Percentiles rank a stretch among this genome's conserved stretches.
Evolutionary conservation across 2,113 vertebrate species (phyloP).

Genomic region (Petroica traversi): DNA sequence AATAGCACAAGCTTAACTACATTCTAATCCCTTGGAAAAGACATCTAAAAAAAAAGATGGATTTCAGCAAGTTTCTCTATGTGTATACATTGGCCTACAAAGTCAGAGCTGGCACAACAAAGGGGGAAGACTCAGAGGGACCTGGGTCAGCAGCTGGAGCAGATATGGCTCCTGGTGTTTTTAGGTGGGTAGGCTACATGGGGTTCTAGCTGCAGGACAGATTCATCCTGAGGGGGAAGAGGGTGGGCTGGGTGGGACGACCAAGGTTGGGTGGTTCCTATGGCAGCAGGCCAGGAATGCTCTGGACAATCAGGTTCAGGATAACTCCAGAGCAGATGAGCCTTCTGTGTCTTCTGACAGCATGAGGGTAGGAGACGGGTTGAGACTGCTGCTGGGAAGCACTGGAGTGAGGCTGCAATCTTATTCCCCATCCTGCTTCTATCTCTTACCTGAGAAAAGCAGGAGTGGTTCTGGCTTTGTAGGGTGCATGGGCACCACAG

Average conservation of each 20-base stretch:
- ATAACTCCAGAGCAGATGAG: neutral
- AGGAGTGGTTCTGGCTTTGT: neutral
- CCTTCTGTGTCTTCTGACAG: neutral
- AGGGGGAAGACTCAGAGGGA: neutral
- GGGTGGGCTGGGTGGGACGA: neutral
- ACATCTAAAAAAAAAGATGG: neutral
- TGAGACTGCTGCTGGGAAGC: neutral
- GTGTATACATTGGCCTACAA: neutral
- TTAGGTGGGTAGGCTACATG: neutral
- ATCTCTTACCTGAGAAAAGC: neutral
- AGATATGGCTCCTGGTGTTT: neutral
- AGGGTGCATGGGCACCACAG: accelerated
- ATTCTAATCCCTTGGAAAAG: neutral
- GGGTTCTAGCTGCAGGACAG: neutral
- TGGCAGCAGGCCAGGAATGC: neutral
- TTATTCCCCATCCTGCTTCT: neutral
- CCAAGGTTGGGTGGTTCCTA: accelerated
- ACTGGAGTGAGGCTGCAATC: neutral
- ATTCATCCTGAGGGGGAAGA: neutral
- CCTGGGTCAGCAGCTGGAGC: neutral
- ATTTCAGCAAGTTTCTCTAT: neutral
- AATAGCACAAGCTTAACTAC: neutral
- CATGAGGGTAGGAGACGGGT: neutral
- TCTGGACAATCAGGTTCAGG: neutral
- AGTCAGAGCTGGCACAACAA: neutral